Evolutionary conservation across 1,140 invertebrate genomes (phyloP).

Genomic region (Drosophila mojavensis): DNA sequence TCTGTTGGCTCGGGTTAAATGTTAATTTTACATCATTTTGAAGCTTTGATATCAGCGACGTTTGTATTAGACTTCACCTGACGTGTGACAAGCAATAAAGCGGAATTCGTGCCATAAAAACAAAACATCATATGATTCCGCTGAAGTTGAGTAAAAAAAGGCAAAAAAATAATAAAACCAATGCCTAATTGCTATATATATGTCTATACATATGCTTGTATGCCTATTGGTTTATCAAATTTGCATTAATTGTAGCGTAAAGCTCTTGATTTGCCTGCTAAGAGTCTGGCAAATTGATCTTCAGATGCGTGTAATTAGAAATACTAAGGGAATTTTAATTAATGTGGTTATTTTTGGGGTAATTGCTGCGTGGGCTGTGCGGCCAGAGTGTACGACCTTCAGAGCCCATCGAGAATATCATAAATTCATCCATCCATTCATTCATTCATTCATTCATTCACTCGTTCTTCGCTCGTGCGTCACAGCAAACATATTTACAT

Average conservation of each 20-base stretch:
- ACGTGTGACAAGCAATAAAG: constrained; percentile 4
- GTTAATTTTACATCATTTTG: too few species aligned
- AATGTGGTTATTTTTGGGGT: constrained; percentile 31
- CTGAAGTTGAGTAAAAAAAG: neutral
- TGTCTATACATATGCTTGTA: too few species aligned
- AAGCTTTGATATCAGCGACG: too few species aligned
- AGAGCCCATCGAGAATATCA: constrained; percentile 38
- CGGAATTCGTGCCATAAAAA: too few species aligned
- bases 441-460: constrained; percentile 2
- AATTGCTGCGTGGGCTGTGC: constrained; percentile 24
- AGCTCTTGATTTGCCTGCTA: too few species aligned
- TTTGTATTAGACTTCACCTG: neutral
- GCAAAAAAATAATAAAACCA: too few species aligned
- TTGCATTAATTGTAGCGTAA: too few species aligned
- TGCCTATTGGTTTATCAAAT: neutral
- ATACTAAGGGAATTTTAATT: constrained; percentile 29
- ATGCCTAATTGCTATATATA: neutral
- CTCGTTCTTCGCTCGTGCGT: constrained; percentile 50
- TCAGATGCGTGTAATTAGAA: constrained; percentile 12
- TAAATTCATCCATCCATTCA: too few species aligned
- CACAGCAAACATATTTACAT: constrained; percentile 30
- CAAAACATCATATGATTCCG: constrained; percentile 21
- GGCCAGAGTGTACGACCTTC: constrained; percentile 45
- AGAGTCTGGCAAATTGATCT: neutral
- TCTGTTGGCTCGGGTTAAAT: too few species aligned